Evolutionary conservation across 2,113 vertebrate genomes (phyloP).

Genomic region (Leucoraja erinaceus): DNA sequence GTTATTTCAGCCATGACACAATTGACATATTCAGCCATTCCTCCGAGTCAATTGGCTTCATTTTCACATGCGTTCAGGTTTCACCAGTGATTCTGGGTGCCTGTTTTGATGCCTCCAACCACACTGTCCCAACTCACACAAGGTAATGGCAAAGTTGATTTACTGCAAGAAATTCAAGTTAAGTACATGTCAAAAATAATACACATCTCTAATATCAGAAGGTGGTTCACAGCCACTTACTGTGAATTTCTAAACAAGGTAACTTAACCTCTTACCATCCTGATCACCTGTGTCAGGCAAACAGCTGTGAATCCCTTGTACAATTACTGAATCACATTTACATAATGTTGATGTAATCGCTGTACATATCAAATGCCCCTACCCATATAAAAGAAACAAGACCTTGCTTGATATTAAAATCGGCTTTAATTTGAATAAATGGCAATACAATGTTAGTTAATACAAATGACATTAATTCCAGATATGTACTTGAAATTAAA

Average conservation of each 20-base stretch:
- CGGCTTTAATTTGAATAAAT: not conserved
- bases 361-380: not conserved
- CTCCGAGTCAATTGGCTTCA: not conserved
- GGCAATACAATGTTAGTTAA: not conserved
- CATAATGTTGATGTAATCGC: not conserved
- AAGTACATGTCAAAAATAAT: not conserved
- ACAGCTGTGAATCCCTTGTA: too few species aligned
- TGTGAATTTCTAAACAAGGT: not conserved
- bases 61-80: not conserved
- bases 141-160: not conserved
- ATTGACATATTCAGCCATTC: not conserved
- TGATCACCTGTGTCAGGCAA: not conserved
- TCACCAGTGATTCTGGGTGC: not conserved
- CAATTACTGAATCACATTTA: not conserved
- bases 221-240: not conserved
- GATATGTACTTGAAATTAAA: not conserved
- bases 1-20: not conserved
- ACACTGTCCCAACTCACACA: not conserved
- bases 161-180: not conserved
- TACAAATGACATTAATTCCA: not conserved
- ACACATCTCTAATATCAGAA: not conserved
- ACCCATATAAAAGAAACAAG: too few species aligned
- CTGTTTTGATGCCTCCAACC: not conserved
- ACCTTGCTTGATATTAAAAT: not conserved
- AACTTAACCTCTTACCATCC: not conserved